Evolutionary conservation across 2,113 vertebrate genomes (phyloP), one percentile per base, ranked within the genome.

Genomic region (Mionectes macconnelli): DNA sequence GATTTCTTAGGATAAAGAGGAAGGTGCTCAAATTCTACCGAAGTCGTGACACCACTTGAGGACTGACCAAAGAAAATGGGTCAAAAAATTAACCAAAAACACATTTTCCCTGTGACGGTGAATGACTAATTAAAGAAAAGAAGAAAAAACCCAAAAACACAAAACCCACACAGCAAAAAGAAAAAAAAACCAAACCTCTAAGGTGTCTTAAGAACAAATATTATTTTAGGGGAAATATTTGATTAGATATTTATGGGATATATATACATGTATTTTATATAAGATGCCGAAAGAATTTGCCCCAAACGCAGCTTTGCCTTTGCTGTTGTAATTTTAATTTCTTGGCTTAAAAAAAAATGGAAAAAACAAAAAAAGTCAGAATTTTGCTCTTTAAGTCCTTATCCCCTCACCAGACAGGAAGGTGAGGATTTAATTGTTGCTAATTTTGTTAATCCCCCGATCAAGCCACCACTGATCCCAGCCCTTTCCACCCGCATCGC

Each of bases 401-500:
- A 24, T 12, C 17, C 30, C 19, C 10, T 5, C 3, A 1, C 8
- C 20, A 31, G 27, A 56, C 30, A 66, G n/a, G 7, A 81, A 14
- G 4, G 9, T 35, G 30, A 69, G 40, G 75, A 56, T 67, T 70
- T 74, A 90, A 52, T 87, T 80, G 25, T 25, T 67, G 12, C 7
- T 67, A 42, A 37, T 82, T 92, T 88, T 59, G 9, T 63, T 37
- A 64, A 57, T 74, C 28, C 42, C 6, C 18, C 68, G 24, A 22
- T 59, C 45, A 20, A 55, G 14, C 4, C 37, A n/a, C 6, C 8
- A 0, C 11, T 30, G 55, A 69, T n/a, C 45, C 21, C 28, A 56
- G 4, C 17, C 2, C 16, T 70, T 62, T 15, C 50, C 15, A 9
- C 15, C 24, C 1, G 3, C 15, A 1, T 13, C 31, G 3, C 27